These are phyloP conservation scores for Notothenia coriiceps DNA, from an alignment of 2,113 vertebrate species.

Conservation along the genomic window DNA sequence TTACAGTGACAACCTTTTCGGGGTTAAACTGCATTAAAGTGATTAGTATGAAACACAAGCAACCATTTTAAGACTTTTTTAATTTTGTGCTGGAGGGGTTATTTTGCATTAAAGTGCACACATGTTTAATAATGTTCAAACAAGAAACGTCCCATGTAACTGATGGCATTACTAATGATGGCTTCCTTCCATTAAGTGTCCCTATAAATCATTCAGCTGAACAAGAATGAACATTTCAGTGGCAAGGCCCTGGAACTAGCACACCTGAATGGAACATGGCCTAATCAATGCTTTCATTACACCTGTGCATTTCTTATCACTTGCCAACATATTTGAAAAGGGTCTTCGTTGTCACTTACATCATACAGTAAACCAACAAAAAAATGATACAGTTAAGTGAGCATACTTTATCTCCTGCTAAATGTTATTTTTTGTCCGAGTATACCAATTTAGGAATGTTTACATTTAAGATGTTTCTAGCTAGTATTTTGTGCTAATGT, in stretches of 20 bases:
- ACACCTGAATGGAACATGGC: slow-evolving; percentile 1
- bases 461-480: not conserved
- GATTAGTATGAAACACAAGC: not conserved
- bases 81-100: not conserved
- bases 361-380: too few relatives aligned
- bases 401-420: not conserved
- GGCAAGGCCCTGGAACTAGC: not conserved
- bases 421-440: not conserved
- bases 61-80: not conserved
- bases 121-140: not conserved
- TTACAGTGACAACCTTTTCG: not conserved
- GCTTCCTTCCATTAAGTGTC: slow-evolving; percentile 4
- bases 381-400: not conserved
- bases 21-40: not conserved
- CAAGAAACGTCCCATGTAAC: too few relatives aligned
- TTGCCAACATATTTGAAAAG: not conserved
- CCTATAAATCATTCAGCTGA: slow-evolving; percentile 14
- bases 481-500: not conserved
- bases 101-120: too few relatives aligned
- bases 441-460: not conserved
- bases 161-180: not conserved
- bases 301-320: not conserved
- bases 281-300: slow-evolving; percentile 4
- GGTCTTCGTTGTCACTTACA: not conserved
- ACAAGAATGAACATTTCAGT: not conserved